Percentiles rank a stretch among this genome's conserved stretches.
phyloP scores from a whole-genome alignment of 2,888 invertebrate genomes.

The Caprella mutica region DNA sequence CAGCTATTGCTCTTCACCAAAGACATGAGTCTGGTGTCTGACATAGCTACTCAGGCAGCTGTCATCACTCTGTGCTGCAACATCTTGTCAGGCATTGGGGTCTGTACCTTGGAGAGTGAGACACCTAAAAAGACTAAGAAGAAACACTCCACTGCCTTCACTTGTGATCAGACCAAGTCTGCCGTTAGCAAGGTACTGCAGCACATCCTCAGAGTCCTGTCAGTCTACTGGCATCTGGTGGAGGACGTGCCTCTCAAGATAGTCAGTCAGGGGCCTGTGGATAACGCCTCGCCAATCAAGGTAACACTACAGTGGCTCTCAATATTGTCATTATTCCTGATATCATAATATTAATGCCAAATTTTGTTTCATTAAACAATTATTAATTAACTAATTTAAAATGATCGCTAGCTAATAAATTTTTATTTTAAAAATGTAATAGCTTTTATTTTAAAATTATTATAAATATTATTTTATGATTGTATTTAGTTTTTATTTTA shows the following conservation, averaged over 20 bases:
- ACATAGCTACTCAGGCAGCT: slow-evolving; percentile 44
- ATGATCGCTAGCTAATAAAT: too few relatives aligned
- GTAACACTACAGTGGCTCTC: too few relatives aligned
- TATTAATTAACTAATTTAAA: too few relatives aligned
- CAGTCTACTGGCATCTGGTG: slow-evolving; percentile 30
- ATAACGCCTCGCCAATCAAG: too few relatives aligned
- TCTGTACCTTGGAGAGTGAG: background rate
- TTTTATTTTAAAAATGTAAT: too few relatives aligned
- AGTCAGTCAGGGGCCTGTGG: too few relatives aligned
- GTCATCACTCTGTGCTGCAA: background rate
- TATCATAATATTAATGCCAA: too few relatives aligned
- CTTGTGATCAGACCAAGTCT: background rate
- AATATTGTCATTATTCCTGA: too few relatives aligned
- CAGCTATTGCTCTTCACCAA: slow-evolving; percentile 44
- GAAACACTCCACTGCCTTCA: background rate
- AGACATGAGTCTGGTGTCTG: slow-evolving; percentile 47
- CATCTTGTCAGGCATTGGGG: background rate
- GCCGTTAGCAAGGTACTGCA: slow-evolving; percentile 15
- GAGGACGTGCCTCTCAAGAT: slow-evolving; percentile 28
- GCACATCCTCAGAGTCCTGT: slow-evolving; percentile 27
- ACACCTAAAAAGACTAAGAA: background rate
- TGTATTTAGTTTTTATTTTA: too few relatives aligned
- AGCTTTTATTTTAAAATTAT: too few relatives aligned
- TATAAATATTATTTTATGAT: too few relatives aligned
- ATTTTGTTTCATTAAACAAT: too few relatives aligned